A percentile compares a stretch with the other conserved stretches of the same genome.
Conservation (phyloP, 2,113 vertebrate genomes). For the Passer montanus region DNA sequence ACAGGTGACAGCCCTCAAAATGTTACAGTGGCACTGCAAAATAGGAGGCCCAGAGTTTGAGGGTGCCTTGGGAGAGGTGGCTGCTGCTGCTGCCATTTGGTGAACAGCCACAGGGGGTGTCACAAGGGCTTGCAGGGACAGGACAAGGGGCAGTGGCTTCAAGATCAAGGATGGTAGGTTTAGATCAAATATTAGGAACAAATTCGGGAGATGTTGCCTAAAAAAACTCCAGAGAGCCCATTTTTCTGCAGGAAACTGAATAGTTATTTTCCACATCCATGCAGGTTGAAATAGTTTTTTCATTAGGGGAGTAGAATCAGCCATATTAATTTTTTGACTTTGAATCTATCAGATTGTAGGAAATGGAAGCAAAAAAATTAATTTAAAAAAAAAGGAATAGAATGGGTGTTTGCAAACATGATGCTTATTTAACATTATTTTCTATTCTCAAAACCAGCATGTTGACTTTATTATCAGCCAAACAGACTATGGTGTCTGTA, state of each 20-base stretch:
- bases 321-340: not conserved
- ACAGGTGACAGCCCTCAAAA: not conserved
- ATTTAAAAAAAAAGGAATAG: not conserved
- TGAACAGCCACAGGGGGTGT: not conserved
- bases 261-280: not conserved
- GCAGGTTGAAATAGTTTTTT: not conserved
- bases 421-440: slow-evolving; percentile 1
- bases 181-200: not conserved
- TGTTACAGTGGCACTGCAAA: not conserved
- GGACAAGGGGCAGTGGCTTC: not conserved
- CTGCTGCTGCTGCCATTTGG: not conserved
- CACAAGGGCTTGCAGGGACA: not conserved
- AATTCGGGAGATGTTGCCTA: not conserved
- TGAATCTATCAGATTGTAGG: not conserved
- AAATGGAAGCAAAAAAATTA: not conserved
- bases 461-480: not conserved
- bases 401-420: not conserved
- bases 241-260: not conserved
- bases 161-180: not conserved
- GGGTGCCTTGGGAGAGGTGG: not conserved
- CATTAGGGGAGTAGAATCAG: not conserved
- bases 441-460: not conserved
- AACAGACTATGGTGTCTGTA: not conserved
- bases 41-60: not conserved
- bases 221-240: not conserved